A percentile compares a stretch with the other conserved stretches of the same genome.
phyloP scores from a whole-genome alignment of 2,797 vertebrate genomes.

The Tokudaia muenninki region DNA sequence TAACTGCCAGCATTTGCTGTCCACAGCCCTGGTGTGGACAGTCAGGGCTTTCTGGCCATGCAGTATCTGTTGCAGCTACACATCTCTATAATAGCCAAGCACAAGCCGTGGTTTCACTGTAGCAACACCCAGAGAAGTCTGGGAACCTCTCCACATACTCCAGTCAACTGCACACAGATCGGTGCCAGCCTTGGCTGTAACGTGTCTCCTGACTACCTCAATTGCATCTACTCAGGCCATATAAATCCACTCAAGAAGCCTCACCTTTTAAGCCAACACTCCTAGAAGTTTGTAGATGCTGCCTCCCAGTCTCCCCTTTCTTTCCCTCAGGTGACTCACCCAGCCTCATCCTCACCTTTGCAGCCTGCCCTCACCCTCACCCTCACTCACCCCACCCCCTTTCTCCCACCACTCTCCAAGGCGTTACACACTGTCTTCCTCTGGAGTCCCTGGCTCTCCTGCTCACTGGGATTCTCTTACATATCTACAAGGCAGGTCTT shows the following conservation, averaged over 20 bases:
- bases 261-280: neutral
- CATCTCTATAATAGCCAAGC: neutral
- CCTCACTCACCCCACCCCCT: too few relatives aligned
- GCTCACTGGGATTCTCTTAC: neutral
- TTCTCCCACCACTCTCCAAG: neutral
- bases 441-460: neutral
- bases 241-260: neutral
- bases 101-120: neutral
- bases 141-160: neutral
- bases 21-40: too few relatives aligned
- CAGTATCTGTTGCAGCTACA: neutral
- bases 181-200: neutral
- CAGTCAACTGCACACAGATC: neutral
- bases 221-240: too few relatives aligned
- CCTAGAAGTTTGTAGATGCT: neutral
- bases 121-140: too few relatives aligned
- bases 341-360: neutral
- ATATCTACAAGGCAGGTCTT: too few relatives aligned
- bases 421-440: neutral
- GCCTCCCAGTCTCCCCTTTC: rapidly evolving
- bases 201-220: neutral
- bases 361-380: neutral
- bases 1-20: neutral
- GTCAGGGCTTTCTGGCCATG: neutral
- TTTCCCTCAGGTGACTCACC: neutral